A percentile compares a stretch with the other conserved stretches of the same genome.
These are phyloP conservation scores for Clitarchus hookeri DNA, from an alignment of 2,888 invertebrate genomes.

Conservation along the genomic window DNA sequence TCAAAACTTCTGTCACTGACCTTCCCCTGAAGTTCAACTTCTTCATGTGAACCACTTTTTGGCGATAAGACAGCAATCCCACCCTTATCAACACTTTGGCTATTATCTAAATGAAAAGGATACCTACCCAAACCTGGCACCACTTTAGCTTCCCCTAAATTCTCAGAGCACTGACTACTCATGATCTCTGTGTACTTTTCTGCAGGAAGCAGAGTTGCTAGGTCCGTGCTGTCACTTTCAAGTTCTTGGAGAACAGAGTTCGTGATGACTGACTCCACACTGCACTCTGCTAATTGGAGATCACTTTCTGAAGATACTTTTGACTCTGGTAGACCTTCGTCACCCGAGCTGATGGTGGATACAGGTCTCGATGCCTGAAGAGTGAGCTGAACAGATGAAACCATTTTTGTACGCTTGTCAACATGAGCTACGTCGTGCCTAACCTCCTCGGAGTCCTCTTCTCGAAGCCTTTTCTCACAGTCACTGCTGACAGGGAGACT, in stretches of 20 bases:
- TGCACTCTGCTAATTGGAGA: neutral
- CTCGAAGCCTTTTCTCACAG: constrained; percentile 38
- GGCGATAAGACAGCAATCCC: neutral
- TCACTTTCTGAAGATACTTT: constrained; percentile 7
- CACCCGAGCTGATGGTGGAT: constrained; percentile 20
- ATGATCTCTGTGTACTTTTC: constrained; percentile 37
- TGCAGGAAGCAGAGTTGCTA: constrained; percentile 25
- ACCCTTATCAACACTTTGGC: neutral
- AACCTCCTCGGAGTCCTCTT: constrained; percentile 40
- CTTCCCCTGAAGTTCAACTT: neutral
- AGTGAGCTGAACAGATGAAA: constrained; percentile 65
- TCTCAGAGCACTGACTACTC: constrained; percentile 27
- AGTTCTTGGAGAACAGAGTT: constrained; percentile 53
- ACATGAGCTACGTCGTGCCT: constrained; percentile 39
- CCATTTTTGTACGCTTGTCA: constrained; percentile 50
- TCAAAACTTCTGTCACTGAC: neutral
- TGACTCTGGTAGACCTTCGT: neutral
- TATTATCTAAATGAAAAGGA: neutral
- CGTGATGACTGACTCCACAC: constrained; percentile 42
- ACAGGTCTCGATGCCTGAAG: constrained; percentile 53
- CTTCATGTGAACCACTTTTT: neutral
- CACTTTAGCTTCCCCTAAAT: constrained; percentile 26
- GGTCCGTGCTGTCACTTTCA: constrained; percentile 44
- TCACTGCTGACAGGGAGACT: constrained; percentile 22
- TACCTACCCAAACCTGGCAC: constrained; percentile 25